Evolutionary conservation across 2,888 invertebrate genomes (phyloP), one percentile per base, ranked within the genome.

Genomic region (Ommatoiulus sabulosus): DNA sequence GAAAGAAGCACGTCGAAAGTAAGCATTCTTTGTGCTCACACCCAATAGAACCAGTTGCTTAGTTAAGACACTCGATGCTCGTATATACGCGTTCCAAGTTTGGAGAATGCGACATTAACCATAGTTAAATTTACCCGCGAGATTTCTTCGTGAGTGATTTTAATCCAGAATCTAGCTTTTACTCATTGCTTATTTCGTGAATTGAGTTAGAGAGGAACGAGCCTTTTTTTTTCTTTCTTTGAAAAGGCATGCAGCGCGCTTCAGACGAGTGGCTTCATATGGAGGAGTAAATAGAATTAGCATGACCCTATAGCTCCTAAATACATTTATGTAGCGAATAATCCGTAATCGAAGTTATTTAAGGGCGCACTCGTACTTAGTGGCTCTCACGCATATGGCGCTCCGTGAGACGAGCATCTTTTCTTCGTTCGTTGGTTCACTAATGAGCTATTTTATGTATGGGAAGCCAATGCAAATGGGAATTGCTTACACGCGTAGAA

Each of bases 241-340:
- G 52, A 52, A 3, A 52, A 63, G n/a, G n/a, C 4, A 63, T 6
- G 8, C 46, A 46, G 4, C 46, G 46, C 8, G 46, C 46, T 46
- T 46, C 8, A 46, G 46, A 6, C 46, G 46, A 46, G 46, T 46
- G n/a, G n/a, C n/a, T n/a, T n/a, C n/a, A 52, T 12, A 52, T 52
- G n/a, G 6, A 63, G 20, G 46, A n/a, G 63, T 63, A 63, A 63
- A 63, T 63, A 63, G 63, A 63, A 63, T 17, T 17, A n/a, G 63
- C 63, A 63, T n/a, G 63, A 63, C 63, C n/a, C n/a, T n/a, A n/a
- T 63, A 63, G 63, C 63, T 63, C 63, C n/a, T 63, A 63, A 63
- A 63, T 63, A 17, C 63, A 63, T n/a, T 63, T 63, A n/a, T 63
- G 63, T n/a, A 63, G 63, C 17, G 20, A 20, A 63, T 63, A 63